Conservation (phyloP, 2,797 vertebrate species). For the Adelosebastes latens region DNA sequence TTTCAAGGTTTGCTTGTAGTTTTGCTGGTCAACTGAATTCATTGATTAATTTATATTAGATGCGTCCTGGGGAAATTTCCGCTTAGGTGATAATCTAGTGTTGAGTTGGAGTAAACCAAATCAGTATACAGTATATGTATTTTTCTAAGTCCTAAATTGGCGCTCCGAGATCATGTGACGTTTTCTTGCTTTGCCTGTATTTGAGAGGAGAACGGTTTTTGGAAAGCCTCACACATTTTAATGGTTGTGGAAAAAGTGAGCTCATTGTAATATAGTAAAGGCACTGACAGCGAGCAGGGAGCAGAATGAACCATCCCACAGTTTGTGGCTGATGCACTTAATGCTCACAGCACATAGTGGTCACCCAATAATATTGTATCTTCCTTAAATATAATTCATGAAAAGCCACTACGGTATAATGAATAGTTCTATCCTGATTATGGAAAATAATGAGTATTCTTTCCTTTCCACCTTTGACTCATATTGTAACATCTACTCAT, state of each 20-base stretch:
- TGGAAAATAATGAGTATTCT: slow-evolving; percentile 7
- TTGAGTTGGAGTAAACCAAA: neutral
- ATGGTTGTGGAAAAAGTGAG: slow-evolving; percentile 80
- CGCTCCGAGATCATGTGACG: slow-evolving; percentile 20
- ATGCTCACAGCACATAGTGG: slow-evolving; percentile 25
- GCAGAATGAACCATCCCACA: slow-evolving; percentile 48
- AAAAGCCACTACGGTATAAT: slow-evolving; percentile 3
- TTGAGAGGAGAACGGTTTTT: slow-evolving; percentile 60
- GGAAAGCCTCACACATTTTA: slow-evolving; percentile 65
- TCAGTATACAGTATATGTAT: neutral
- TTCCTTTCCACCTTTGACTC: neutral
- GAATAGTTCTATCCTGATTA: neutral
- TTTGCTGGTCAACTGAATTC: neutral
- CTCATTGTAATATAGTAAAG: slow-evolving; percentile 65
- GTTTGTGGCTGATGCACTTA: slow-evolving; percentile 45
- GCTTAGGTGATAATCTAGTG: neutral
- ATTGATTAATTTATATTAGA: neutral
- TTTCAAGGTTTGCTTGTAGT: neutral
- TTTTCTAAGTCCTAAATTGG: slow-evolving; percentile 23
- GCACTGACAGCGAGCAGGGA: slow-evolving; percentile 52
- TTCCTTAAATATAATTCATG: slow-evolving; percentile 2
- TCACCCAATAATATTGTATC: slow-evolving; percentile 22
- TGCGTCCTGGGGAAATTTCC: neutral
- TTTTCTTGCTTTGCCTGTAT: slow-evolving; percentile 32
- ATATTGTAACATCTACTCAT: neutral